These are phyloP conservation scores for Hoplostethus atlanticus DNA, from an alignment of 2,797 vertebrate species.

Conservation along the genomic window DNA sequence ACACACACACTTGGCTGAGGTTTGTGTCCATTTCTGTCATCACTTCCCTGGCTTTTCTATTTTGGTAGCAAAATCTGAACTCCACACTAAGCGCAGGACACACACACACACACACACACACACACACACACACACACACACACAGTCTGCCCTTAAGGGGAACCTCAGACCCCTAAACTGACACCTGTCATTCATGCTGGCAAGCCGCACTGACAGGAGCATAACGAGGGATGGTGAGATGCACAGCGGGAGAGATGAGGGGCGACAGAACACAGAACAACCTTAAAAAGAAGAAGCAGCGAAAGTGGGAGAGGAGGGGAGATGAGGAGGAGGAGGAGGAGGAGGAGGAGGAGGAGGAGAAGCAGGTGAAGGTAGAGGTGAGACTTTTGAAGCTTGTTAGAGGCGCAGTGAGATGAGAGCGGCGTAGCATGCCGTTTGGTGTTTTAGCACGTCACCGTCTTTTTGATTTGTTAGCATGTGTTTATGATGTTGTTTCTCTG, in stretches of 20 bases:
- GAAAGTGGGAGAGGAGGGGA: constrained; percentile 60
- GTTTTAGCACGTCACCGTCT: constrained; percentile 77
- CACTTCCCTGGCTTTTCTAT: constrained; percentile 61
- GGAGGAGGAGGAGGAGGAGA: constrained; percentile 61
- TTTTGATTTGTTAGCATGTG: constrained; percentile 82
- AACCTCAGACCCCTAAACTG: constrained; percentile 71
- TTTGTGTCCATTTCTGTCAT: constrained; percentile 51
- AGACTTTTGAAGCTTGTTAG: constrained; percentile 77
- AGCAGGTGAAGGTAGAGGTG: constrained; percentile 69
- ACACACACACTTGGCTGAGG: constrained; percentile 26
- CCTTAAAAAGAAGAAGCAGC: constrained; percentile 44
- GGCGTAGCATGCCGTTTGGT: constrained; percentile 61
- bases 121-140: constrained; percentile 43
- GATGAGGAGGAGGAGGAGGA: constrained; percentile 51
- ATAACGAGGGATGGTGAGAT: constrained; percentile 59
- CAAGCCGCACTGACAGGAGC: constrained; percentile 63
- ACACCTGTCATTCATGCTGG: constrained; percentile 80
- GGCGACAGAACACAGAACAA: constrained; percentile 39
- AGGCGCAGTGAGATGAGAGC: constrained; percentile 70
- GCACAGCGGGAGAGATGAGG: constrained; percentile 36
- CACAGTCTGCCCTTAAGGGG: constrained; percentile 51
- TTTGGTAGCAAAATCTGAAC: constrained; percentile 49
- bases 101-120: constrained; percentile 42
- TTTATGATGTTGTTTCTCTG: constrained; percentile 79
- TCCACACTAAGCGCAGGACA: background rate